A percentile compares a stretch with the other conserved stretches of the same genome.
Conservation (phyloP, 2,113 vertebrate genomes). For the Collichthys lucidus region DNA sequence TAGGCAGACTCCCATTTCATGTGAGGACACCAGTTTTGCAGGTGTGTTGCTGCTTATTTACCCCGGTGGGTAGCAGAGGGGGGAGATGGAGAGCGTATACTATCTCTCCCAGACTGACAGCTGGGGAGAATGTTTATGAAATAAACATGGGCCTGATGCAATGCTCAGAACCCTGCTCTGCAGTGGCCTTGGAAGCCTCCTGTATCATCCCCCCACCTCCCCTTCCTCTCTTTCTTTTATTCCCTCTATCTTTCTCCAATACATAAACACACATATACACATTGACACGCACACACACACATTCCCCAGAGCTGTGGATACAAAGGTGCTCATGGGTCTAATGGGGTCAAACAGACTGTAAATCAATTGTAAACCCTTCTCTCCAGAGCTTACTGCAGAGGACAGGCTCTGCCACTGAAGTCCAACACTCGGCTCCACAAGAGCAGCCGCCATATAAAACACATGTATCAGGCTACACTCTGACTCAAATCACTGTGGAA, state of each 20-base stretch:
- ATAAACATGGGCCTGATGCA: slow-evolving; percentile 84
- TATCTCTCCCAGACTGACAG: slow-evolving; percentile 76
- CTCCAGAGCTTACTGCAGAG: slow-evolving; percentile 51
- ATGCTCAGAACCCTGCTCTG: slow-evolving; percentile 69
- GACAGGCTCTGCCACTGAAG: slow-evolving; percentile 54
- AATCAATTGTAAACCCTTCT: slow-evolving; percentile 72
- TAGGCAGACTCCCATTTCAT: slow-evolving; percentile 33
- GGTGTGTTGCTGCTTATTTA: slow-evolving; percentile 76
- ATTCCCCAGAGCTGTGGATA: slow-evolving; percentile 69
- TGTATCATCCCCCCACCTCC: slow-evolving; percentile 49
- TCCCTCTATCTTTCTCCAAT: slow-evolving; percentile 51
- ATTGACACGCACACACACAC: slow-evolving; percentile 30
- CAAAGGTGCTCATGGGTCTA: slow-evolving; percentile 74
- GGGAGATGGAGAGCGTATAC: slow-evolving; percentile 36
- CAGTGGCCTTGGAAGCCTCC: slow-evolving; percentile 76
- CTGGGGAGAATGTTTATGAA: slow-evolving; percentile 81
- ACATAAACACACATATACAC: slow-evolving; percentile 46
- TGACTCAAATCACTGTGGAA: slow-evolving; percentile 21
- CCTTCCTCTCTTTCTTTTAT: slow-evolving; percentile 57
- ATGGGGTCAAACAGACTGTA: slow-evolving; percentile 80
- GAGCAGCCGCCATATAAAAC: slow-evolving; percentile 10
- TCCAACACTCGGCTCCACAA: slow-evolving; percentile 26
- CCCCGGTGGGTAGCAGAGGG: slow-evolving; percentile 61
- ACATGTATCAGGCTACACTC: slow-evolving; percentile 29
- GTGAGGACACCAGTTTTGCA: slow-evolving; percentile 64